These are phyloP conservation scores for Leptoteleia sp. DNA, from an alignment of 1,140 invertebrate genomes.

Conservation along the genomic window DNA sequence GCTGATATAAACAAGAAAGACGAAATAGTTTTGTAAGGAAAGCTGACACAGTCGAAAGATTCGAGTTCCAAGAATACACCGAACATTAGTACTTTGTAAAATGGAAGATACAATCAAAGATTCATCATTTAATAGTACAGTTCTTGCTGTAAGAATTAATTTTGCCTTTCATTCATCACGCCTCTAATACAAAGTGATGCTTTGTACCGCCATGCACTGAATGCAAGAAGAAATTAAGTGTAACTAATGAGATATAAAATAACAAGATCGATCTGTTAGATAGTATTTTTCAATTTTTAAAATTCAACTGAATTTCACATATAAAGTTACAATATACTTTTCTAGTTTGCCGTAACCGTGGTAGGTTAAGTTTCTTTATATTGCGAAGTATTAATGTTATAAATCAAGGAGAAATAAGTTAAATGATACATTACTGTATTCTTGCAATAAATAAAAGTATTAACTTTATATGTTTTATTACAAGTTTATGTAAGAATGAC, in stretches of 20 bases:
- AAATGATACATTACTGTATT: too few species aligned
- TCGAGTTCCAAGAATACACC: neutral
- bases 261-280: neutral
- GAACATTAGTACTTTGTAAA: slow-evolving; percentile 5
- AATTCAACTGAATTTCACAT: neutral
- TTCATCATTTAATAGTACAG: slow-evolving; percentile 19
- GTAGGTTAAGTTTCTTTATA: too few species aligned
- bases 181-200: slow-evolving; percentile 13
- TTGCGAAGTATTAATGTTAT: too few species aligned
- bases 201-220: slow-evolving; percentile 6
- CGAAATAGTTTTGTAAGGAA: neutral
- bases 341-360: too few species aligned
- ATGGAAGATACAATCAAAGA: slow-evolving; percentile 31
- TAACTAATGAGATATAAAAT: neutral
- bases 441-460: too few species aligned
- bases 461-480: too few species aligned
- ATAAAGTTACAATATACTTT: neutral
- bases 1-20: too few species aligned
- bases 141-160: slow-evolving; percentile 31
- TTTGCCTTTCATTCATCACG: slow-evolving; percentile 24
- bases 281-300: neutral
- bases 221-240: slow-evolving; percentile 2
- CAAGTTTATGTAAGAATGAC: too few species aligned
- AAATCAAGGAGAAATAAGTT: too few species aligned
- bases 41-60: neutral